A percentile compares a stretch with the other conserved stretches of the same genome.
phyloP scores from a whole-genome alignment of 64 coral and sea anemone species.

The Pachyseris speciosa region DNA sequence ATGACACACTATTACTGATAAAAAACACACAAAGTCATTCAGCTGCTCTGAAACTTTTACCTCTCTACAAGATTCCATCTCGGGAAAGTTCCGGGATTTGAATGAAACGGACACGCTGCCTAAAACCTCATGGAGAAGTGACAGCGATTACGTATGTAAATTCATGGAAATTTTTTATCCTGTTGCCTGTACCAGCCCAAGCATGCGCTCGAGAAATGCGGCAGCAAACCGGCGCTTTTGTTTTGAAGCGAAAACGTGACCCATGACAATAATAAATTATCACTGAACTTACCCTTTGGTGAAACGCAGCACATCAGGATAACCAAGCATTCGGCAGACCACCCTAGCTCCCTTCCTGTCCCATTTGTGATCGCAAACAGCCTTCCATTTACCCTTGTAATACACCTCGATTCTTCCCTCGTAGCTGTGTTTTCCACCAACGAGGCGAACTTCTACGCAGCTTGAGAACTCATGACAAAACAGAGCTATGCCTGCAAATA shows the following conservation, averaged over 20 bases:
- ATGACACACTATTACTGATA: no score
- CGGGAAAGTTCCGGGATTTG: no score
- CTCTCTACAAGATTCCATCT: no score
- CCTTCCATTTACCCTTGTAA: slow-evolving; percentile 71
- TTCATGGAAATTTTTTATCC: no score
- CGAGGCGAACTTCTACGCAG: slow-evolving; percentile 58
- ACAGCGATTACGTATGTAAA: no score
- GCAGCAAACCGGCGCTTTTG: no score
- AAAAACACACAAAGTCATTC: no score
- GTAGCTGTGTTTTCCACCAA: slow-evolving; percentile 67
- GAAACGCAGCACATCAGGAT: slow-evolving; percentile 59
- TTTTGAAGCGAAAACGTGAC: neutral
- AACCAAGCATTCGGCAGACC: slow-evolving; percentile 78
- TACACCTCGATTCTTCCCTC: slow-evolving; percentile 73
- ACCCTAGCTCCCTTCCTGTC: slow-evolving; percentile 66
- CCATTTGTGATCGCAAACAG: slow-evolving; percentile 91
- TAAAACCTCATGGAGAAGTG: no score
- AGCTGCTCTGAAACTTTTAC: no score
- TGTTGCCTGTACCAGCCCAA: no score
- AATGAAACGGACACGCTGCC: no score
- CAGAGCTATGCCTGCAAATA: neutral
- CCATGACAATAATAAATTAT: neutral
- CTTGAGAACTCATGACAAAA: neutral
- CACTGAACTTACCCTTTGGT: slow-evolving; percentile 67
- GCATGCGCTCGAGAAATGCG: no score